These are phyloP conservation scores for Crenichthys baileyi DNA, from an alignment of 2,797 vertebrate genomes.

Conservation along the genomic window DNA sequence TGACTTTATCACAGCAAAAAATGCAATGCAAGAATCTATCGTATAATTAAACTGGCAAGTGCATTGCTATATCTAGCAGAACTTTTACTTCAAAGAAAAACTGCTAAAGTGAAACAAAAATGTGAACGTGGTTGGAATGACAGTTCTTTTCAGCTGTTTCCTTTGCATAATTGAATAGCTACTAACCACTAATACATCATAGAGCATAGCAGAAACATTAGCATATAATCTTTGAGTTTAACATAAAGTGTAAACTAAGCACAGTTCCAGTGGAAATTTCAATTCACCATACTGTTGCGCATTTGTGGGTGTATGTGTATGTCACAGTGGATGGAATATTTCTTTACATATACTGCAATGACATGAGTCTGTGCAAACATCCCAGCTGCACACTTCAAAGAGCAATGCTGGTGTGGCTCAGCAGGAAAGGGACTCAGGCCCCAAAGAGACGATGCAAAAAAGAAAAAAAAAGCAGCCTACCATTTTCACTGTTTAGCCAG, in stretches of 20 bases:
- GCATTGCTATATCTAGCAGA: neutral
- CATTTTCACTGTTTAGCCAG: slow-evolving; percentile 42
- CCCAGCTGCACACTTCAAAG: slow-evolving; percentile 63
- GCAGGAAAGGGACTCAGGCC: slow-evolving; percentile 52
- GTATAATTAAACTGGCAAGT: neutral
- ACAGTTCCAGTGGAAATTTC: slow-evolving; percentile 1
- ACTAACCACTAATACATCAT: slow-evolving; percentile 13
- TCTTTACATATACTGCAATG: slow-evolving; percentile 28
- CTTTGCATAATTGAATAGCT: slow-evolving; percentile 5
- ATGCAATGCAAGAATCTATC: neutral
- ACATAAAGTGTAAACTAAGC: slow-evolving; percentile 7
- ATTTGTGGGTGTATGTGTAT: slow-evolving; percentile 7
- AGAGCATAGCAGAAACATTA: slow-evolving; percentile 7
- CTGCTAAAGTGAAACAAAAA: slow-evolving; percentile 1
- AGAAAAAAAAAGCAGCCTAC: slow-evolving; percentile 69
- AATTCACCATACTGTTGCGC: neutral
- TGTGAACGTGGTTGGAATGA: slow-evolving; percentile 1
- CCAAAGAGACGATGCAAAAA: slow-evolving; percentile 58
- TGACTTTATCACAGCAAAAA: neutral
- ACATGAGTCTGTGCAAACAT: slow-evolving; percentile 43
- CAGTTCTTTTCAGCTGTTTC: neutral
- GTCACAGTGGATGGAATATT: slow-evolving; percentile 21
- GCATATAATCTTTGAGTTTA: neutral
- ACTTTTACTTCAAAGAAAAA: slow-evolving; percentile 5
- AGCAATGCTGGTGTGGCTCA: slow-evolving; percentile 50